Percentiles rank a stretch among this genome's conserved stretches.
Conservation (phyloP, 2,113 vertebrate genomes). For the Nannobrachium achirus region DNA sequence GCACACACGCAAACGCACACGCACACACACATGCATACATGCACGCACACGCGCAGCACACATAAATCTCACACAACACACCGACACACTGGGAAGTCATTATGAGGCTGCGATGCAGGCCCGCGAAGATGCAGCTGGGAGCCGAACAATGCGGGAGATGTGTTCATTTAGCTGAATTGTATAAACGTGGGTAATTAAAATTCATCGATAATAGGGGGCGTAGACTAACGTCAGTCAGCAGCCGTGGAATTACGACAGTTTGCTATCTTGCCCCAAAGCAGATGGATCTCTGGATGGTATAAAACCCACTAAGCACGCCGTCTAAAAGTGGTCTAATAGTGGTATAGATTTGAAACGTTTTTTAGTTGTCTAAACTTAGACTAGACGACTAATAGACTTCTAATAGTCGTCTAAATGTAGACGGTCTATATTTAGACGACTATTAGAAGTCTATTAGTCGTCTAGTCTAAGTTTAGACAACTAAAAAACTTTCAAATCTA, state of each 20-base stretch:
- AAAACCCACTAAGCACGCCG: too few relatives aligned
- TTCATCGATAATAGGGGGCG: constrained; percentile 11
- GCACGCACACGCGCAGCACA: neutral
- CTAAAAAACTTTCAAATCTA: too few relatives aligned
- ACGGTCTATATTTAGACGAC: too few relatives aligned
- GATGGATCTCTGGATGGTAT: neutral
- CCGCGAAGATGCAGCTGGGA: constrained; percentile 48
- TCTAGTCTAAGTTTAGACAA: too few relatives aligned
- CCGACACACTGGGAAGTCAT: constrained; percentile 23
- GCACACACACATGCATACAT: neutral
- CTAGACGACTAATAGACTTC: too few relatives aligned
- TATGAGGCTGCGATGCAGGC: constrained; percentile 28
- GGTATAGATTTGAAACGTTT: too few relatives aligned
- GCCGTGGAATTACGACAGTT: neutral
- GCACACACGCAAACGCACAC: constrained; percentile 32
- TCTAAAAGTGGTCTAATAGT: too few relatives aligned
- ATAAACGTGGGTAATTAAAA: constrained; percentile 31
- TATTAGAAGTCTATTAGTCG: too few relatives aligned
- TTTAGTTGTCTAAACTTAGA: too few relatives aligned
- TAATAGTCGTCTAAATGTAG: too few relatives aligned
- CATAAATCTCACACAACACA: constrained; percentile 38
- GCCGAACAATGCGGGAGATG: constrained; percentile 21
- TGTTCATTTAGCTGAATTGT: constrained; percentile 24
- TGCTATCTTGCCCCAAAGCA: neutral
- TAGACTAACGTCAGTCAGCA: neutral